Base-by-base conservation (phyloP, 2,888 invertebrate genomes). In the Mechanitis messenoides region DNA sequence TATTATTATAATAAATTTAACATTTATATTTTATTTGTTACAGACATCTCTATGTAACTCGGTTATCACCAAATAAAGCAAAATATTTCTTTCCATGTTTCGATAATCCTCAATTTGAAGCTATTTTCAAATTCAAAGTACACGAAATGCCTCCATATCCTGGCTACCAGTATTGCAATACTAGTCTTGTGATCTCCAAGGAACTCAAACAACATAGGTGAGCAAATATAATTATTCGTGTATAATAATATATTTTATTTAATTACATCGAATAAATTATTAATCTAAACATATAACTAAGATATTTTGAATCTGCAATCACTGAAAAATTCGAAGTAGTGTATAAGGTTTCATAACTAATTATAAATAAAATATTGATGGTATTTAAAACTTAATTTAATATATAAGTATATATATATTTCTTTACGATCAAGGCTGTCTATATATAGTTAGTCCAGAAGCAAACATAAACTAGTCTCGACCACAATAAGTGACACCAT, bases 71-170 rank as follows among this genome's bases (percentile, higher is more conserved):
- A 0, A 85, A 91, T 65, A 90, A 86, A 67, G 93, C 93, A 0
- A 91, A 93, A 64, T 84, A 88, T 64, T 93, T 93, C 63, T 94
- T 95, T 74, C 95, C 94, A 0, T 95, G 94, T 72, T 94, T 95
- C 78, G 94, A 94, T 71, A 94, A 95, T 73, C 93, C 94, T 0
- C 91, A 91, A 33, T 92, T 94, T 71, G 95, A 95, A 81, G 93
- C 95, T 0, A 81, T 81, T 0, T 89, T 83, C 74, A 86, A 84
- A 65, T 83, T 90, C 68, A 80, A 74, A 53, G 84, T 89, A 2
- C 77, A 77, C 47, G 66, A 78, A 7, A 58, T 74, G 3, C 75
- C 80, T 0, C 67, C 72, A 0, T 60, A 71, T 0, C 63, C 65
- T 0, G 75, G 75, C 1, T 54, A 74, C 7, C 81, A 84, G 67